Evolutionary conservation across 1,140 invertebrate species (phyloP), one percentile per base, ranked within the genome.

Genomic region (Neotoxoptera formosana): DNA sequence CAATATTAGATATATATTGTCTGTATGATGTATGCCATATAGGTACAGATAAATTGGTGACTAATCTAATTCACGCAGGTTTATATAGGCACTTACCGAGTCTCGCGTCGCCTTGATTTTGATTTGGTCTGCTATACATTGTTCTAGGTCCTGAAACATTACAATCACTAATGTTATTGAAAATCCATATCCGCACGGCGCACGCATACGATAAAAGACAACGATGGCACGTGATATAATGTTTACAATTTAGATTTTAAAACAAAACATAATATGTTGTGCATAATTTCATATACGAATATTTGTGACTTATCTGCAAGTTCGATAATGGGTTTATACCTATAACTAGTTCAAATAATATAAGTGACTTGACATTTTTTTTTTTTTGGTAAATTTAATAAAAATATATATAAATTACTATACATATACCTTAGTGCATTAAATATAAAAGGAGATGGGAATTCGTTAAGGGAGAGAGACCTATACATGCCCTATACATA

Each of bases 81-180:
- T 30, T 48, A n/a, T 92, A 34, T 20, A 14, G n/a, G 25, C 34
- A 83, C 91, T 93, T 86, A 93, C 91, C 91, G n/a, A 93, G 91
- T 93, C 81, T 93, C 30, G 91, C 91, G 45, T 93, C 91, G 81
- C 91, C 91, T 93, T 93, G 91, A 93, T 93, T 93, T 91, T 91
- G 90, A 83, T 83, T 91, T 86, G 86, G 91, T 93, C 81, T 48
- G 81, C 51, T 93, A 56, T 93, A 93, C 91, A 93, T 93, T 56
- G 76, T 93, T 93, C 81, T 93, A 51, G n/a, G 34, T 56, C 36
- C 91, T 93, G 81, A 53, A 93, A 93, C 81, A 56, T 53, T n/a
- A 93, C 36, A 67, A 90, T n/a, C 56, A 45, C 25, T 34, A 36
- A 0, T 67, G 36, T 90, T 67, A 90, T 90, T 90, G 53, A 90